These are phyloP conservation scores for Zeuzera pyrina DNA, from an alignment of 2,888 invertebrate species.

Conservation along the genomic window DNA sequence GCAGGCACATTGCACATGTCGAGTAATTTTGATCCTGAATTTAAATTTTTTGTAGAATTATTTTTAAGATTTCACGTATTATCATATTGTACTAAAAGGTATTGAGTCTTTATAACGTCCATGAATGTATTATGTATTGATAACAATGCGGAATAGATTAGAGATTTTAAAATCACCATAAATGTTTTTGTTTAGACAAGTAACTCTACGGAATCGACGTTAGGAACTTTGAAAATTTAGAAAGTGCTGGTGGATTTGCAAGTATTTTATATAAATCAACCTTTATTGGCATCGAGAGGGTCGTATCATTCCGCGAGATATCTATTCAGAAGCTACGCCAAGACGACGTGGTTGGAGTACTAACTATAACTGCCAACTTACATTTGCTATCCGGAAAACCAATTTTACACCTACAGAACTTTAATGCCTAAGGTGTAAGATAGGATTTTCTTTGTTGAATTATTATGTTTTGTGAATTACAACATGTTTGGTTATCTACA, in stretches of 20 bases:
- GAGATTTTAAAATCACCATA: too few species aligned
- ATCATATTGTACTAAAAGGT: too few species aligned
- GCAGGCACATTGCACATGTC: too few species aligned
- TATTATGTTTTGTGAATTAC: conserved; percentile 6
- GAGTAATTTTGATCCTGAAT: too few species aligned
- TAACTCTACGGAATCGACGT: too few species aligned
- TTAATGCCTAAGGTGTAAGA: conserved; percentile 11
- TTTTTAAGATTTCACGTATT: too few species aligned
- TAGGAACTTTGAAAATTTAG: conserved; percentile 17
- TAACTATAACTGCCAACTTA: conserved; percentile 24
- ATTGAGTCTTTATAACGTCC: too few species aligned
- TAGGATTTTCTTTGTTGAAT: conserved; percentile 9
- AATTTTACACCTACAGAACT: conserved; percentile 5
- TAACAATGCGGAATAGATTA: too few species aligned
- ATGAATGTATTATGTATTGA: too few species aligned
- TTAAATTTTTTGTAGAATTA: too few species aligned
- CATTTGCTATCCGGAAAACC: conserved; percentile 1
- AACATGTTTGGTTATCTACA: conserved; percentile 23
- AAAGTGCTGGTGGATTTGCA: conserved; percentile 33
- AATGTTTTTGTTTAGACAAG: too few species aligned
- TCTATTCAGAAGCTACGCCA: conserved; percentile 62
- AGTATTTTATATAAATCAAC: conserved; percentile 55
- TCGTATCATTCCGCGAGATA: conserved; percentile 62
- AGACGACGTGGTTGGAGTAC: conserved; percentile 52
- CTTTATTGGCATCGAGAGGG: conserved; percentile 61